Base-by-base conservation (phyloP, 92 coral and sea anemone genomes). In the Actinernus sp. region DNA sequence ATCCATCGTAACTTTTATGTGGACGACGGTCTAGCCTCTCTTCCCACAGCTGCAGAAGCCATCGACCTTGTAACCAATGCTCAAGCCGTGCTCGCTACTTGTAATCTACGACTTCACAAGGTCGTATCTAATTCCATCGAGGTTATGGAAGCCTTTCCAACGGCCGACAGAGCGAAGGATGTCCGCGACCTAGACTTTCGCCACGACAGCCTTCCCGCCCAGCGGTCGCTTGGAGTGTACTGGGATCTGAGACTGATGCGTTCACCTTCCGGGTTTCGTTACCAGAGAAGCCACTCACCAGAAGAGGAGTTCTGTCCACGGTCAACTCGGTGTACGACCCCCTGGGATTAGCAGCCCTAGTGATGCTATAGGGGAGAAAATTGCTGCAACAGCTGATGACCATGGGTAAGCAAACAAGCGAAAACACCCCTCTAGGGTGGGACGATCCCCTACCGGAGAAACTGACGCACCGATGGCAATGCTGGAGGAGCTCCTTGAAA, bases 91-190 rank as follows among this genome's bases (percentile, higher is more conserved):
- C 71, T 85, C 12, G 77, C 83, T 23, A 56, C 82, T 2, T 65
- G 84, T 12, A 86, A 86, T 63, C 53, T 86, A 4, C 38, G 73
- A 46, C 74, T 86, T 4, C 92, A 73, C 54, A 86, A 86, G 65
- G 65, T 86, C 7, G 40, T 73, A 4, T 86, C 92, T 12, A 85
- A 79, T 58, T 78, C 92, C 6, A 20, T 53, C 1, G 92, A 85
- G 18, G 92, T 85, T 48, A 64, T 86, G 74, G 78, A 86, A 68
- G 82, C 87, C 19, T 65, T 86, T 51, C 87, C 92, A 23, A 48
- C 73, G 6, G 79, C 55, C 17, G 87, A 86, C 63, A 58, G 92
- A 36, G 92, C 73, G 14, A 36, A 36, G 41, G 14, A 36, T 36
- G 8, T 36, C 41, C 7, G 14, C 8, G 41, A 36, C 41, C 41